phyloP scores from a whole-genome alignment of 1,140 invertebrate genomes.

The Microvelia longipes region DNA sequence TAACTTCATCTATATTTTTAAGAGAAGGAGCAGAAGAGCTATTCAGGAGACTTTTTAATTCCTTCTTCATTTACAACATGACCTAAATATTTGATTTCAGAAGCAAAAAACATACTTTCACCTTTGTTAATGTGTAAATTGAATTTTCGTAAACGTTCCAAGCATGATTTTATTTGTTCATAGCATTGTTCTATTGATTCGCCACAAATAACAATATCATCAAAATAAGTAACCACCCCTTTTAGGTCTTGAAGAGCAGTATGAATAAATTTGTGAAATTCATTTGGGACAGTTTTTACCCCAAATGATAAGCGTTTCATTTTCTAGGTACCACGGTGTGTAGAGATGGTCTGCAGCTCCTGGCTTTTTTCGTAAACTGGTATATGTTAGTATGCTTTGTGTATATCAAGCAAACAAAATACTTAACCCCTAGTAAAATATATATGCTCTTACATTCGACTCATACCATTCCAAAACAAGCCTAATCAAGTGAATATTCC shows the following conservation, averaged over 20 bases:
- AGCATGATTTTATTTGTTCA: neutral
- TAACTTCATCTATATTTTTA: constrained; percentile 20
- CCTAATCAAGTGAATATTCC: too few relatives aligned
- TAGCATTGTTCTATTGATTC: neutral
- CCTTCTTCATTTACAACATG: neutral
- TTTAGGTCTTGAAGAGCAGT: neutral
- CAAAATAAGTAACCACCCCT: constrained; percentile 6
- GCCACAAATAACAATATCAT: constrained; percentile 5
- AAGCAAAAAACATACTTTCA: neutral
- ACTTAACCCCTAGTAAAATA: too few relatives aligned
- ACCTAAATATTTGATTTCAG: neutral
- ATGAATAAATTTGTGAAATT: constrained; percentile 1
- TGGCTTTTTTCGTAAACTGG: constrained; percentile 20
- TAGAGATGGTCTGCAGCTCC: constrained; percentile 26
- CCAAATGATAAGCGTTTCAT: constrained; percentile 12
- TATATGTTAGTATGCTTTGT: constrained; percentile 25
- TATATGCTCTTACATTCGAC: too few relatives aligned
- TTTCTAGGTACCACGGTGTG: constrained; percentile 1
- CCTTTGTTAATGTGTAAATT: constrained; percentile 16
- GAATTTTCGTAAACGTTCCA: constrained; percentile 3
- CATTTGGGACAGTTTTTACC: constrained; percentile 6
- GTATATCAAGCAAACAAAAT: constrained; percentile 9
- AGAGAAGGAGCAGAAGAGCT: constrained; percentile 17
- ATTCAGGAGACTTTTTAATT: constrained; percentile 6
- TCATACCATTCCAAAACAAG: too few relatives aligned